Evolutionary conservation across 2,113 vertebrate species (phyloP).

Genomic region (Solenodon paradoxus): DNA sequence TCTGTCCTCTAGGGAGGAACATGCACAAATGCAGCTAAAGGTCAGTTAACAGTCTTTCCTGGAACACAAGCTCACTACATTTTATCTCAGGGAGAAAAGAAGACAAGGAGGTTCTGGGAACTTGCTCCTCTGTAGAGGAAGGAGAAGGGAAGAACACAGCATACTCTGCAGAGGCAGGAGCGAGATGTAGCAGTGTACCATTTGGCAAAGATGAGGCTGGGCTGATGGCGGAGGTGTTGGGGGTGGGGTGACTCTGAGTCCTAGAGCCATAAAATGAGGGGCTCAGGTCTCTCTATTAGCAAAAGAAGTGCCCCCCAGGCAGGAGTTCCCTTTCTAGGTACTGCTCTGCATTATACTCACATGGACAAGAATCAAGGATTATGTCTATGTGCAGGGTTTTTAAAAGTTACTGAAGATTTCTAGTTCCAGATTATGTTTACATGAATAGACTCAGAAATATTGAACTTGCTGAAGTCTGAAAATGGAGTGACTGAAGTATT

Average conservation of each 20-base stretch:
- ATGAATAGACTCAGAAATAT: neutral
- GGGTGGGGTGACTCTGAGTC: neutral
- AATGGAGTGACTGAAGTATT: neutral
- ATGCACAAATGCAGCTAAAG: neutral
- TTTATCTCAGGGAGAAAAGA: neutral
- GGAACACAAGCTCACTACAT: neutral
- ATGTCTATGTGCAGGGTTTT: neutral
- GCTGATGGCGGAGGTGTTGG: neutral
- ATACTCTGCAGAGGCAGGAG: neutral
- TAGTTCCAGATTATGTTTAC: neutral
- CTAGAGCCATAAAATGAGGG: accelerated
- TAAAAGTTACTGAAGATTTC: neutral
- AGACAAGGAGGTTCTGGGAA: neutral
- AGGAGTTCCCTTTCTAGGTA: neutral
- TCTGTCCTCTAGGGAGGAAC: neutral
- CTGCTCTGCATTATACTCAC: neutral
- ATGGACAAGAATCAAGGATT: neutral
- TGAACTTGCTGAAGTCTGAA: neutral
- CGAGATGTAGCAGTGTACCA: neutral
- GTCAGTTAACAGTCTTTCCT: neutral
- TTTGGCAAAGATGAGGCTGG: neutral
- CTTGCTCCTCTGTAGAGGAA: accelerated
- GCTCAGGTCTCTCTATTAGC: too few relatives aligned
- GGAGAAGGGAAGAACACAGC: neutral
- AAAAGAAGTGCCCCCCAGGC: neutral